Conservation (phyloP, 2,888 invertebrate species). For the Notodonta dromedarius region DNA sequence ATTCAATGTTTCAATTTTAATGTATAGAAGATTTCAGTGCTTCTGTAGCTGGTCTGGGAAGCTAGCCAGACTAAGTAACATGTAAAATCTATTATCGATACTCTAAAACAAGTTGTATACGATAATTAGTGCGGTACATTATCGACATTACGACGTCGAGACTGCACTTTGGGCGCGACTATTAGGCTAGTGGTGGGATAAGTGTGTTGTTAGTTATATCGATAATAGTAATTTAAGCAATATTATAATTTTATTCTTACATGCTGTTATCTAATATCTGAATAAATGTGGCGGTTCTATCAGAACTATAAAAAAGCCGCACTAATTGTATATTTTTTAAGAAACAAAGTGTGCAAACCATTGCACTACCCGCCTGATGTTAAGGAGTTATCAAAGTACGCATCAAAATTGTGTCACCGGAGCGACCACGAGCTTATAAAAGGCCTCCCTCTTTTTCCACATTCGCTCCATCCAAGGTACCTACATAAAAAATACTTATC, state of each 20-base stretch:
- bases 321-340: too few species aligned
- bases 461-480: too few species aligned
- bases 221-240: constrained; percentile 8
- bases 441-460: too few species aligned
- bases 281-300: too few species aligned
- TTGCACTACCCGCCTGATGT: too few species aligned
- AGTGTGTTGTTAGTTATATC: constrained; percentile 14
- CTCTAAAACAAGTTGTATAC: constrained; percentile 37
- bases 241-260: background rate
- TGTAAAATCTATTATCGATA: constrained; percentile 54
- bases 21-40: background rate
- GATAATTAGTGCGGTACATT: constrained; percentile 75
- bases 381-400: too few species aligned
- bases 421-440: too few species aligned
- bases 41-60: background rate
- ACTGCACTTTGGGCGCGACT: constrained; percentile 70
- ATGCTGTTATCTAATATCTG: too few species aligned
- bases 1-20: too few species aligned
- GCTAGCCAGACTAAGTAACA: constrained; percentile 1
- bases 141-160: constrained; percentile 75
- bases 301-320: too few species aligned
- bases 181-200: constrained; percentile 58
- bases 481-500: background rate
- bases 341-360: too few species aligned
- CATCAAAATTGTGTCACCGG: too few species aligned